Evolutionary conservation across 2,113 vertebrate species (phyloP).

Genomic region (Melanerpes formicivorus): DNA sequence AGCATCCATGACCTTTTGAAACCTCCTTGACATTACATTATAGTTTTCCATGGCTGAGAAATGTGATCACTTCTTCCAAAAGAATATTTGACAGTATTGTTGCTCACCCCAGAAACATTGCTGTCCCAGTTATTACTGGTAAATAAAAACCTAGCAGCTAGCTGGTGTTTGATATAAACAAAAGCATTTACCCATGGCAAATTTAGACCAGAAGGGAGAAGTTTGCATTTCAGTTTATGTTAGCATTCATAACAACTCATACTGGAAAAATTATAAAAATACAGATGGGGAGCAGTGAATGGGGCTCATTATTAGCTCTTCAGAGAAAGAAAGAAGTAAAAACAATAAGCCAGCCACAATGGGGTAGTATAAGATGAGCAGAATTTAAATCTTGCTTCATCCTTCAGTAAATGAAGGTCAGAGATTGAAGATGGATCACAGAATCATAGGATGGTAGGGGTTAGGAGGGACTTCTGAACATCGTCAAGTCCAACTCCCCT

Average conservation of each 20-base stretch:
- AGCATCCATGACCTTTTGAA: slow-evolving; percentile 10
- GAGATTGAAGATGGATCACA: background rate
- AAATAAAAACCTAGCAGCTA: background rate
- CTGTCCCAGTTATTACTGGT: background rate
- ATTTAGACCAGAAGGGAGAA: background rate
- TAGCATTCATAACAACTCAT: background rate
- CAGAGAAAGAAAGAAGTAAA: background rate
- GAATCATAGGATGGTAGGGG: no score
- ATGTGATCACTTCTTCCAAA: slow-evolving; percentile 22
- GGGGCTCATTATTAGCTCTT: background rate
- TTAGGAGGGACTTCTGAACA: background rate
- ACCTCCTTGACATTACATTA: slow-evolving; percentile 11
- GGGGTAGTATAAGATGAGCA: background rate
- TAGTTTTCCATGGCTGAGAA: background rate
- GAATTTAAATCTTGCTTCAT: background rate
- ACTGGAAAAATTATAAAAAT: background rate
- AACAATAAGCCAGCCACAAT: background rate
- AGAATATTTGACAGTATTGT: slow-evolving; percentile 5
- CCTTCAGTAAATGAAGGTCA: background rate
- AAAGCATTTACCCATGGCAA: background rate
- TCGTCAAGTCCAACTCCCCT: no score
- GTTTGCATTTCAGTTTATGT: background rate
- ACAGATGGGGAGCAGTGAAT: background rate
- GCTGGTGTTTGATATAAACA: background rate
- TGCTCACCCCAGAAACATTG: background rate